Evolutionary conservation across 2,888 invertebrate genomes (phyloP).

Genomic region (Cephus rjabovi): DNA sequence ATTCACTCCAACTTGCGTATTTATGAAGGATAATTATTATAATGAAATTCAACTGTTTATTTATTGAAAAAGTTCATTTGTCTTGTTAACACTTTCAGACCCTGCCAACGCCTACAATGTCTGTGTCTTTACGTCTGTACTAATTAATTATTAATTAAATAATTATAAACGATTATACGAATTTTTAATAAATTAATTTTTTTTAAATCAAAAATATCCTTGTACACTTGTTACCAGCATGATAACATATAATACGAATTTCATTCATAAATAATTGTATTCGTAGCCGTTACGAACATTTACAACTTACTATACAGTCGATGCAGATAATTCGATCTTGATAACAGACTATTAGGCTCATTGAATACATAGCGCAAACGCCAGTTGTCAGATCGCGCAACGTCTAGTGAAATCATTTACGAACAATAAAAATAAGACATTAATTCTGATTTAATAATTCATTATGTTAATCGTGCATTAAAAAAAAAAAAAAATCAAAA

Average conservation of each 20-base stretch:
- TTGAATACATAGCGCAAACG: neutral
- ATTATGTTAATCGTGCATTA: neutral
- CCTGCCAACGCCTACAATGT: no score
- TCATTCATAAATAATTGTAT: neutral
- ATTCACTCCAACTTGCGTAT: neutral
- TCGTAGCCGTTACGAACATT: neutral
- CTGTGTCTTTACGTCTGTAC: accelerated
- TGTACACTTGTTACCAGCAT: neutral
- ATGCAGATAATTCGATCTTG: neutral
- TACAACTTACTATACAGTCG: neutral
- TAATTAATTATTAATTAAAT: no score
- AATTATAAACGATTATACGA: no score
- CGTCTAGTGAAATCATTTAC: neutral
- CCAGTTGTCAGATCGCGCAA: neutral
- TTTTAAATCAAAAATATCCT: no score
- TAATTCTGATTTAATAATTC: neutral
- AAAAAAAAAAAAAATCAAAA: neutral
- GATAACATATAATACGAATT: neutral
- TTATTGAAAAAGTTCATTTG: neutral
- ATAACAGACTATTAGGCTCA: neutral
- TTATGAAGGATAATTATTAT: neutral
- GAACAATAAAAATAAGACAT: neutral
- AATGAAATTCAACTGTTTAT: neutral
- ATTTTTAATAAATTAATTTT: no score
- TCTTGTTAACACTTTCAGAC: no score